phyloP scores from a whole-genome alignment of 2,797 vertebrate genomes.

The Schizopygopsis malacanthus region DNA sequence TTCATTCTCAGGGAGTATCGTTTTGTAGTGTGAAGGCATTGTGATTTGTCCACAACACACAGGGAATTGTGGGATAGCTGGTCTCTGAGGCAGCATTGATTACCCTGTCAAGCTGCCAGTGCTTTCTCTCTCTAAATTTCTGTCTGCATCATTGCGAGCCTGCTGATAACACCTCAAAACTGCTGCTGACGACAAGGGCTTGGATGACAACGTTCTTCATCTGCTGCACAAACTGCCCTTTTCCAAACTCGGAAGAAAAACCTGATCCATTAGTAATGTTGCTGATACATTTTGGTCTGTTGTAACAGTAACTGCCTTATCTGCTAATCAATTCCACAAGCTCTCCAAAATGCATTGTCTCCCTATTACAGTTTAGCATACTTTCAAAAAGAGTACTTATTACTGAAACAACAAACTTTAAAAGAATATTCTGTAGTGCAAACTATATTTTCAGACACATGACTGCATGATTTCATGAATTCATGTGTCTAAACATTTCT shows the following conservation, averaged over 20 bases:
- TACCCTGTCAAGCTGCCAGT: slow-evolving; percentile 40
- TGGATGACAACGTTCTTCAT: slow-evolving; percentile 19
- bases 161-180: neutral
- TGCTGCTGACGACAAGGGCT: slow-evolving; percentile 20
- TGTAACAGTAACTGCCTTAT: neutral
- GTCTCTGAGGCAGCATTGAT: slow-evolving; percentile 41
- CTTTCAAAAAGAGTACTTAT: no score
- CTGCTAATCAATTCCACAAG: neutral
- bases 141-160: neutral
- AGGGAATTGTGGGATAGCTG: slow-evolving; percentile 10
- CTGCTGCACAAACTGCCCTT: slow-evolving; percentile 19
- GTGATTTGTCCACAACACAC: neutral
- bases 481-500: no score
- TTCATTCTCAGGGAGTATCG: neutral
- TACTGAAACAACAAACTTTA: neutral
- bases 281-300: slow-evolving; percentile 10
- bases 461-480: no score
- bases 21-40: slow-evolving; percentile 8
- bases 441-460: neutral
- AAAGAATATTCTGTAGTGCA: neutral
- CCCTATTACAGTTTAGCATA: neutral
- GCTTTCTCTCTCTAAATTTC: slow-evolving; percentile 15
- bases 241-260: neutral
- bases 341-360: neutral
- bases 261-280: neutral